Evolutionary conservation across 2,888 invertebrate genomes (phyloP), one percentile per base, ranked within the genome.

Genomic region (Drosophila emarginata): DNA sequence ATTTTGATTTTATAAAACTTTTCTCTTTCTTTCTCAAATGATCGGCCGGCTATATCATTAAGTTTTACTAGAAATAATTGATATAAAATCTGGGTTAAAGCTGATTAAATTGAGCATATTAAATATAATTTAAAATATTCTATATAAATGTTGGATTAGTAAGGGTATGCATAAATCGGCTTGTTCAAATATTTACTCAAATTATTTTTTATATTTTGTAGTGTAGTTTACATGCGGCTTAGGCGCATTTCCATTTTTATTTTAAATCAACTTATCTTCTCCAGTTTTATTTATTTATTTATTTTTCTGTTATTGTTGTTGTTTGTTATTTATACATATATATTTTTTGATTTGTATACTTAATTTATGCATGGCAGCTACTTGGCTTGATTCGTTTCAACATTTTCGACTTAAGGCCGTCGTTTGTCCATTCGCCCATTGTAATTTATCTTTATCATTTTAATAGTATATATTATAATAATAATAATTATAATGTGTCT

Each of bases 381-480:
- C 80, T 78, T 68, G 77, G 72, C 68, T 74, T 76, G 61, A 51
- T 14, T 40, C 12, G 23, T 18, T 15, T 15, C 39, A 18, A 28
- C 59, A 45, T n/a, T 18, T 45, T 45, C 2, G 18, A 45, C 39
- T 39, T 14, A 7, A 40, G 39, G 39, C 15, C 40, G 15, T 40
- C 45, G 21, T 21, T 45, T 28, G 32, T 54, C 23, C 45, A 59
- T 66, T 68, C 71, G 66, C 64, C 64, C 72, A 72, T 78, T 80
- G 72, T 87, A 72, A 87, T 79, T 77, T 81, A 85, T 82, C 80
- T 78, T 72, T 74, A 76, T 83, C 71, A 85, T 82, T 79, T 76
- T 67, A 61, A 73, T 79, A 79, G 77, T 76, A 65, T 45, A 45
- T 21, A 37, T 37, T 37, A 37, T 37, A 32, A 32, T n/a, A 37